Evolutionary conservation across 2,888 invertebrate genomes (phyloP), one percentile per base, ranked within the genome.

Genomic region (Plebejus argus): DNA sequence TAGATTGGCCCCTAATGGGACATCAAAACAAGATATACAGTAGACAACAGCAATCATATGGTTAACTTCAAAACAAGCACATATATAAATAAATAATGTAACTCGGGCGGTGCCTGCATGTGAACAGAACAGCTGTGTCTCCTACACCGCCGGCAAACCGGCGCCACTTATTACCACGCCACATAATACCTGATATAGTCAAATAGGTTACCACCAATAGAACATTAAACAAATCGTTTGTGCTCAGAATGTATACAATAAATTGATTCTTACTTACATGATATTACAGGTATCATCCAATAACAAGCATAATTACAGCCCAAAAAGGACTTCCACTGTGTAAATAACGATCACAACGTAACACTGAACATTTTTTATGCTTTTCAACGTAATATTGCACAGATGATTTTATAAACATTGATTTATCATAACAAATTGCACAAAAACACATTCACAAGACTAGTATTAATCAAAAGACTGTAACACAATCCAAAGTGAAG

Each of bases 311-410:
- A 89, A 90, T 92, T 87, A 89, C 89, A 89, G 90, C 89, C 91
- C 91, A 88, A 87, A 87, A 86, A 86, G 85, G 86, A 90, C 87
- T 90, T 90, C 87, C 93, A 93, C 93, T 91, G 90, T 85, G 89
- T 91, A 93, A 91, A 91, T 93, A 90, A 92, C 92, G 91, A 92
- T 93, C 93, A 93, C 93, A 91, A 92, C 89, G 91, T 88, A 91
- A 91, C 92, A 91, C 90, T 86, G 90, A 92, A 91, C 91, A 92
- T 90, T 91, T 90, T 91, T 86, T 86, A 86, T 86, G 88, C 88
- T 88, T 90, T 91, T 86, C 87, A 89, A 91, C 87, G 87, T 86
- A 89, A 85, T 90, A 92, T 89, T 90, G 89, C 93, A 93, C 93
- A 86, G 89, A 90, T 83, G 89, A 88, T 86, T 87, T 88, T 85